These are phyloP conservation scores for Casuarius casuarius DNA, from an alignment of 2,113 vertebrate species.

Conservation along the genomic window DNA sequence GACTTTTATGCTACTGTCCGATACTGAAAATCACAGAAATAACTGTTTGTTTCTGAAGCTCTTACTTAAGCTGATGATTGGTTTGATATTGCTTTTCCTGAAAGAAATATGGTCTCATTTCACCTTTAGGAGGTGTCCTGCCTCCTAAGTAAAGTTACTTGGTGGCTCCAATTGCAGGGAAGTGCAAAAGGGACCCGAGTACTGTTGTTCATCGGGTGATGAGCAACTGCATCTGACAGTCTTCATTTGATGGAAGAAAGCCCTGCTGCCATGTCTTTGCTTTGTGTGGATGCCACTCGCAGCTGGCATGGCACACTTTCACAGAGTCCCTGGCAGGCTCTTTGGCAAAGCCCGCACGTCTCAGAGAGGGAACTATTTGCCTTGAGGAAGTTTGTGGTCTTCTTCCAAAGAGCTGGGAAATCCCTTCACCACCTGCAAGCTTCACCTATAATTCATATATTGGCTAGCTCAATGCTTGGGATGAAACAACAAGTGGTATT, in stretches of 20 bases:
- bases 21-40: conserved; percentile 18
- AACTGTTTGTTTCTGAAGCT: conserved; percentile 17
- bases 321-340: background rate
- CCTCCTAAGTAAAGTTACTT: conserved; percentile 14
- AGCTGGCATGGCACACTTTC: background rate
- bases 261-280: background rate
- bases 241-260: background rate
- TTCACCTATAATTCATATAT: background rate
- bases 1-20: background rate
- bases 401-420: background rate
- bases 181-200: background rate
- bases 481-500: background rate
- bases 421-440: accelerated
- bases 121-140: conserved; percentile 47
- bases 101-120: conserved; percentile 29
- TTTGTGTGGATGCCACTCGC: background rate
- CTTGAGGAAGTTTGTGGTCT: background rate
- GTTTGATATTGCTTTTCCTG: background rate
- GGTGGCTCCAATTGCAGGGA: background rate
- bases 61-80: background rate
- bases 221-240: background rate
- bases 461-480: background rate
- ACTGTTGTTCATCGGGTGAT: background rate
- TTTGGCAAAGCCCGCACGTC: accelerated
- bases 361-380: background rate